Conservation (phyloP, 2,797 vertebrate species). For the Spinus olivaceus region DNA sequence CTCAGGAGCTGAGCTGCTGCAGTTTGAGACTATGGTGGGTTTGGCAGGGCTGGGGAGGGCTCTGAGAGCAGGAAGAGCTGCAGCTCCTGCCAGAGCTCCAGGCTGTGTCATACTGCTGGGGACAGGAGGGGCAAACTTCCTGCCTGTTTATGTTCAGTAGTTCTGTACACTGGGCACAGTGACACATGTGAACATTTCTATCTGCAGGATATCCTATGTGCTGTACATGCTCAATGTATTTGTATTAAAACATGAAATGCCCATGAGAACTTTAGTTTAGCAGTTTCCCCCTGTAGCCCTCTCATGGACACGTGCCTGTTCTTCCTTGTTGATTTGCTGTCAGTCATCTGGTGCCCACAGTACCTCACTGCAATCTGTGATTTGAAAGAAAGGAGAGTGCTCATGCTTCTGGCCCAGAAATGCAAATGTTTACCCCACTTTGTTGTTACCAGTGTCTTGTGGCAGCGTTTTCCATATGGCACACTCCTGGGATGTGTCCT, state of each 20-base stretch:
- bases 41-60: not conserved
- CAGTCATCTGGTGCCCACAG: not conserved
- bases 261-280: not conserved
- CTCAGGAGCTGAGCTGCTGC: not conserved
- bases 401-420: not conserved
- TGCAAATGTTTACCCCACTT: not conserved
- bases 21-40: not conserved
- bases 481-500: not conserved
- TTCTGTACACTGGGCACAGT: not conserved
- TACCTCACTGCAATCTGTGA: not conserved
- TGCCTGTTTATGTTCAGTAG: not conserved
- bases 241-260: not conserved
- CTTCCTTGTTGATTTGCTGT: not conserved
- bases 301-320: not conserved
- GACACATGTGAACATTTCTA: not conserved
- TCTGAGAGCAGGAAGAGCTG: not conserved
- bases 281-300: not conserved
- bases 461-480: not conserved
- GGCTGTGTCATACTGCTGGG: not conserved
- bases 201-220: not conserved
- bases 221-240: not conserved
- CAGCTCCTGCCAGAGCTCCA: not conserved
- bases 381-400: not conserved
- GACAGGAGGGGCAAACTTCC: not conserved
- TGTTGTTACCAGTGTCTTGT: not conserved